These are phyloP conservation scores for Emmelina monodactyla DNA, from an alignment of 2,888 invertebrate genomes.

Conservation along the genomic window DNA sequence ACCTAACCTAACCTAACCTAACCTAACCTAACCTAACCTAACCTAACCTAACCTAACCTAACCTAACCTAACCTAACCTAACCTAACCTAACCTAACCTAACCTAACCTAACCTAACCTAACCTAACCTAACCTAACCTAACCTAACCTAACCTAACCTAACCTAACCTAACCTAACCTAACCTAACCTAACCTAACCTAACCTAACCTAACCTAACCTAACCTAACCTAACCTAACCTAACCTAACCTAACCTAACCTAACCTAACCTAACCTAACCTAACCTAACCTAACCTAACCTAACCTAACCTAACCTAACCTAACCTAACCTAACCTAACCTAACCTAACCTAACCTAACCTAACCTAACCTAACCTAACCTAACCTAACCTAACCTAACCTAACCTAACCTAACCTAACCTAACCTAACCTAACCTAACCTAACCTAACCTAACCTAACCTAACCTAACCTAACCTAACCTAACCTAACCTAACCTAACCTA, in stretches of 20 bases:
- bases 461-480: conserved; percentile 4
- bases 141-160: conserved; percentile 14
- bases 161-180: conserved; percentile 15
- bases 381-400: conserved; percentile 11
- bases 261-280: conserved; percentile 13
- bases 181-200: conserved; percentile 15
- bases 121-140: conserved; percentile 10
- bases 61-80: conserved; percentile 11
- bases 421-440: conserved; percentile 6
- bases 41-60: conserved; percentile 10
- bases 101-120: conserved; percentile 7
- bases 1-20: conserved; percentile 14
- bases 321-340: conserved; percentile 13
- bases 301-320: conserved; percentile 16
- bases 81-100: conserved; percentile 9
- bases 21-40: conserved; percentile 11
- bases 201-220: conserved; percentile 10
- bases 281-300: conserved; percentile 4
- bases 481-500: conserved; percentile 2
- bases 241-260: conserved; percentile 13
- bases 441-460: conserved; percentile 5
- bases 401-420: conserved; percentile 5
- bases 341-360: conserved; percentile 8
- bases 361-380: conserved; percentile 9
- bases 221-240: conserved; percentile 9